Conservation (phyloP, 2,888 invertebrate genomes). For the Horisme vitalbata region DNA sequence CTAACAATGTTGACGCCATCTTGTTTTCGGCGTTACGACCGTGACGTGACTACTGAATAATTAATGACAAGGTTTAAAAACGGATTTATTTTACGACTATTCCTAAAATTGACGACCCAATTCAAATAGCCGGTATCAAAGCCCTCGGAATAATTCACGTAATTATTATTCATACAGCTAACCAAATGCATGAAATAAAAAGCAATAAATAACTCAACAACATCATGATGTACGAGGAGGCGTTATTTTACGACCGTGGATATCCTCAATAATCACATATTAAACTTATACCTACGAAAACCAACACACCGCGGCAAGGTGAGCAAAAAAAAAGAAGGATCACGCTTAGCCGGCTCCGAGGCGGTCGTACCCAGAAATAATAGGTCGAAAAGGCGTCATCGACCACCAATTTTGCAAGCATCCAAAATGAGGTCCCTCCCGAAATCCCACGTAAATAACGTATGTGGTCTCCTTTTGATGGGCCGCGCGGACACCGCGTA, state of each 20-base stretch:
- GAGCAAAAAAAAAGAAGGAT: slow-evolving; percentile 50
- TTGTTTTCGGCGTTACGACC: slow-evolving; percentile 23
- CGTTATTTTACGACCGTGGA: slow-evolving; percentile 45
- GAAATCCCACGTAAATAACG: slow-evolving; percentile 66
- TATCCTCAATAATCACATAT: slow-evolving; percentile 73
- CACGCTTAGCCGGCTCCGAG: slow-evolving; percentile 63
- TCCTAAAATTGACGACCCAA: slow-evolving; percentile 9
- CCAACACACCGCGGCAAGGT: slow-evolving; percentile 67
- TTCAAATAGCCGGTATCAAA: slow-evolving; percentile 5
- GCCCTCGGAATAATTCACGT: background rate
- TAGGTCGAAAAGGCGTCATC: slow-evolving; percentile 76
- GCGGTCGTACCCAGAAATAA: slow-evolving; percentile 70
- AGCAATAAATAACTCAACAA: slow-evolving; percentile 16
- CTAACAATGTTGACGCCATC: slow-evolving; percentile 32
- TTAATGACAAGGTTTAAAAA: slow-evolving; percentile 14
- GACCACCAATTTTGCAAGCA: slow-evolving; percentile 76
- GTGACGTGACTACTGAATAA: slow-evolving; percentile 22
- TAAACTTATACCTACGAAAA: slow-evolving; percentile 70
- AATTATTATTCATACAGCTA: slow-evolving; percentile 10
- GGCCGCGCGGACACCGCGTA: slow-evolving; percentile 61
- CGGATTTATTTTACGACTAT: slow-evolving; percentile 20
- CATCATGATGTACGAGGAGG: slow-evolving; percentile 29
- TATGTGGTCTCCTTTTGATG: slow-evolving; percentile 76
- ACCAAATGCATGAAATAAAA: slow-evolving; percentile 6
- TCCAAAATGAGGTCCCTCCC: slow-evolving; percentile 56